phyloP scores from a whole-genome alignment of 1,140 invertebrate species.

The Eriocheir sinensis region DNA sequence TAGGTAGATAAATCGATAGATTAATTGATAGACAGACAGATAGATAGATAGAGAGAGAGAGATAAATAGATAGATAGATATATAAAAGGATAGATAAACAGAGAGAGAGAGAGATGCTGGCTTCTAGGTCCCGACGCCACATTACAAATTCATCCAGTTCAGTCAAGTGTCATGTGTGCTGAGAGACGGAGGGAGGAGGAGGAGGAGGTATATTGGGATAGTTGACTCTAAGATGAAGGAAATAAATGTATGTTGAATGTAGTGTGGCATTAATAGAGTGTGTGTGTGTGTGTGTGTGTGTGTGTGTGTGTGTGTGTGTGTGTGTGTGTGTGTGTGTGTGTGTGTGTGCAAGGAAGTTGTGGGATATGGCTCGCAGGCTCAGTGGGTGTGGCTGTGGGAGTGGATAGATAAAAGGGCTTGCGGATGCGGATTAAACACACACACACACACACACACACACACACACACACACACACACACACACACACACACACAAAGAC shows the following conservation, averaged over 20 bases:
- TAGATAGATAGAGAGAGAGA: constrained; percentile 26
- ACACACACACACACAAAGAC: too few relatives aligned
- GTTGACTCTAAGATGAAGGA: not conserved
- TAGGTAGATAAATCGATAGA: too few relatives aligned
- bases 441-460: too few relatives aligned
- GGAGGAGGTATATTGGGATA: not conserved
- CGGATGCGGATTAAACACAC: not conserved
- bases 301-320: not conserved
- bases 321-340: not conserved
- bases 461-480: too few relatives aligned
- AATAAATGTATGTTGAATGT: not conserved
- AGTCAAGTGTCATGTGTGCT: constrained; percentile 1
- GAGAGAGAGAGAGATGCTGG: constrained; percentile 17
- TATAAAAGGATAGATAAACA: constrained; percentile 1
- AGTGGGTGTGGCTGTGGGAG: not conserved
- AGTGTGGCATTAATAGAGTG: not conserved
- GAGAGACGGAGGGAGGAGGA: not conserved
- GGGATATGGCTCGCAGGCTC: not conserved
- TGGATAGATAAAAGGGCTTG: not conserved
- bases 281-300: not conserved
- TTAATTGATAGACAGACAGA: too few relatives aligned
- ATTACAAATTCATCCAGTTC: constrained; percentile 17
- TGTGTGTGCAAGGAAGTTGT: not conserved
- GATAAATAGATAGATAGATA: constrained; percentile 30
- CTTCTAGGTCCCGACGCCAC: not conserved